Evolutionary conservation across 2,888 invertebrate genomes (phyloP), one percentile per base, ranked within the genome.

Genomic region (Sussaba pulchella): DNA sequence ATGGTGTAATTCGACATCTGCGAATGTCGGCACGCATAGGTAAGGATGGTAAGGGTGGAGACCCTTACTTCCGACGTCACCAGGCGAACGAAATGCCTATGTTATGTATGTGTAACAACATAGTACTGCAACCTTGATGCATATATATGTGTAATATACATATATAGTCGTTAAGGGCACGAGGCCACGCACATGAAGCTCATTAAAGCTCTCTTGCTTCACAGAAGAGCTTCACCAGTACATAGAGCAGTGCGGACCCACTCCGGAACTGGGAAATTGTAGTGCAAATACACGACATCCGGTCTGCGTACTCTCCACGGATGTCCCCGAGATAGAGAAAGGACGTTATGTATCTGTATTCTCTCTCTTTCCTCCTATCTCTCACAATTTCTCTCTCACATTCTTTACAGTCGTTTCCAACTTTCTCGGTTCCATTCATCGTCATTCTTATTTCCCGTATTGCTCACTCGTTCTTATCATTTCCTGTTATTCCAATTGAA

Each of bases 181-280:
- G 70, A 64, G 70, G 73, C 73, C 73, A 77, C 81, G 81, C 77
- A 77, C 77, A 77, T 69, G 73, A 77, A 77, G 77, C 81, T 81
- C 81, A 81, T 81, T 81, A 81, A 81, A 81, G 81, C 77, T 81
- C 69, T 69, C 74, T 67, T 72, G 61, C 57, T 66, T 54, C 64
- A 54, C 64, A 81, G 77, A 77, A 81, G 77, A 81, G 73, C 77
- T 77, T 81, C 73, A 64, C 73, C 69, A 73, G 77, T 81, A 57
- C 73, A 77, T 69, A 73, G 72, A 81, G 77, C 64, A 54, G 74
- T 59, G 79, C 61, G 66, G 63, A 81, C 73, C 77, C 69, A 77
- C 77, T 77, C 69, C 81, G 81, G 81, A 81, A 73, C 73, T 73
- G 73, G 81, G 81, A 77, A 81, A 81, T 81, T 81, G 81, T 81